Evolutionary conservation across 2,888 invertebrate species (phyloP).

Genomic region (Xiphydria camelus): DNA sequence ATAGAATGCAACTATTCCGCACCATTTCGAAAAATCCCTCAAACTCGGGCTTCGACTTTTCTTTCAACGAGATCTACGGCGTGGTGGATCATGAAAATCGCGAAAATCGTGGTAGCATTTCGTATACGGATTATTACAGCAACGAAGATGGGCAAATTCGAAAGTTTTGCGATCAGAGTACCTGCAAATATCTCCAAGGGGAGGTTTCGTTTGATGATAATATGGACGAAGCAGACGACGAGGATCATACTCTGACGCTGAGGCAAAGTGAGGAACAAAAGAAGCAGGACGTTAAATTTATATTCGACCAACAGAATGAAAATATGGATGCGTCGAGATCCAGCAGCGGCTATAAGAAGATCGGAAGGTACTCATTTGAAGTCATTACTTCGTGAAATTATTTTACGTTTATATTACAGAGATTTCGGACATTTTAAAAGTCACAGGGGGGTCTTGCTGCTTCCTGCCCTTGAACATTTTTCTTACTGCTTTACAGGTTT

Average conservation of each 20-base stretch:
- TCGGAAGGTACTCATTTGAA: conserved; percentile 43
- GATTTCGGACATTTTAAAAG: neutral
- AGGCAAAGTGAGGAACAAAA: conserved; percentile 50
- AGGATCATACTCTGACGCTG: conserved; percentile 52
- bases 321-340: neutral
- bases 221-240: conserved; percentile 53
- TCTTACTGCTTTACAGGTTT: too few species aligned
- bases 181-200: conserved; percentile 14
- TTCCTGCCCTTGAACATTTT: too few species aligned
- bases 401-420: neutral
- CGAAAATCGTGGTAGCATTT: conserved; percentile 53
- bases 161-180: conserved; percentile 31
- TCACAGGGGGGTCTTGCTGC: neutral
- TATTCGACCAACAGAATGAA: conserved; percentile 44
- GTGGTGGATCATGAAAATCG: conserved; percentile 41
- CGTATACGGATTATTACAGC: conserved; percentile 56
- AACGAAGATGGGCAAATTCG: conserved; percentile 54
- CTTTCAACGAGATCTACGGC: conserved; percentile 57
- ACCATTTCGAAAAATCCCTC: conserved; percentile 63
- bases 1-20: conserved; percentile 38
- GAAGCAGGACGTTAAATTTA: conserved; percentile 50
- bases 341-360: conserved; percentile 47
- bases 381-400: neutral
- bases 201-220: conserved; percentile 5
- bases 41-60: conserved; percentile 61